A percentile compares a stretch with the other conserved stretches of the same genome.
Evolutionary conservation across 2,888 invertebrate genomes (phyloP).

Genomic region (Halictus ligatus): DNA sequence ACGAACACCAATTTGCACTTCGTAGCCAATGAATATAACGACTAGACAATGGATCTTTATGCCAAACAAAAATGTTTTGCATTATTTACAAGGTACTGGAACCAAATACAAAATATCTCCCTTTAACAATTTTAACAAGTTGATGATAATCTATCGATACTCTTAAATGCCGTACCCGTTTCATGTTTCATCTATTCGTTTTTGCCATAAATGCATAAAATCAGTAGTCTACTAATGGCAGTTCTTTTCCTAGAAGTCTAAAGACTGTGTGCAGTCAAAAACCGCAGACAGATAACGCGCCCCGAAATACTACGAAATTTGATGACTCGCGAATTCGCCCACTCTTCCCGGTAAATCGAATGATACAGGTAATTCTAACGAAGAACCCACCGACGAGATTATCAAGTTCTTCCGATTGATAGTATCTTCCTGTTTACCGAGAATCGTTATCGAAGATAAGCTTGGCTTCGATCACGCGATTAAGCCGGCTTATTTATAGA

Average conservation of each 20-base stretch:
- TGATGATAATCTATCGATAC: too few species aligned
- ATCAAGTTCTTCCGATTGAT: background rate
- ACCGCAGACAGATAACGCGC: background rate
- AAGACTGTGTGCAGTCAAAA: background rate
- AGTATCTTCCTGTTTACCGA: conserved; percentile 1
- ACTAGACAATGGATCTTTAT: conserved; percentile 19
- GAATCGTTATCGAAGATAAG: conserved; percentile 26
- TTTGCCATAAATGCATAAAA: too few species aligned
- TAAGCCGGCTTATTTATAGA: background rate
- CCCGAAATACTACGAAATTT: background rate
- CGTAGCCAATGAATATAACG: conserved; percentile 35
- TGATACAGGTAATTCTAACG: background rate
- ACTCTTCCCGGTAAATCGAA: background rate
- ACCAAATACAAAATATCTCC: background rate
- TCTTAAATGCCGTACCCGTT: too few species aligned
- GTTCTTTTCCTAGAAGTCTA: background rate
- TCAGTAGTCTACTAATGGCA: background rate
- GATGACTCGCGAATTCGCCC: background rate
- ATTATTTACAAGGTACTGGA: background rate
- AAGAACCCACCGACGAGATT: background rate
- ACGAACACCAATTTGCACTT: conserved; percentile 41
- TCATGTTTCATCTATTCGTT: too few species aligned
- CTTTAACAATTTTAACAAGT: background rate
- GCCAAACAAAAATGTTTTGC: background rate
- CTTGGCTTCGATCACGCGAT: conserved; percentile 3